Evolutionary conservation across 2,797 vertebrate genomes (phyloP).

Genomic region (Brachyrhaphis roseni): DNA sequence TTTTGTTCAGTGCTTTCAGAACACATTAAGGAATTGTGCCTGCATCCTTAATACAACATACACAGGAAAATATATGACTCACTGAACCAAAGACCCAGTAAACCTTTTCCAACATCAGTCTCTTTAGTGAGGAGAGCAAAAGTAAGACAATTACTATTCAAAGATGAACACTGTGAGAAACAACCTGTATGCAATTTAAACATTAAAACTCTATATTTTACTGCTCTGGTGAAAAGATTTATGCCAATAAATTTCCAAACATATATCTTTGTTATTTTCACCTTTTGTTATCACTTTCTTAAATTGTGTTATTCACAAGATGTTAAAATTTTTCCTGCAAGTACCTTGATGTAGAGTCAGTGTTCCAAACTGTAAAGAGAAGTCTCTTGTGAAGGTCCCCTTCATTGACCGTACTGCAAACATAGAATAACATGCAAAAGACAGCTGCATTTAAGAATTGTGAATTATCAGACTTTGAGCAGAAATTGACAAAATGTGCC

Average conservation of each 20-base stretch:
- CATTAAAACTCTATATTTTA: conserved; percentile 36
- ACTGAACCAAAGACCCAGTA: conserved; percentile 59
- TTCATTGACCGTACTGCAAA: conserved; percentile 66
- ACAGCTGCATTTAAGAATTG: not conserved
- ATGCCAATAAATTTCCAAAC: not conserved
- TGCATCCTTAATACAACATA: conserved; percentile 30
- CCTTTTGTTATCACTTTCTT: not conserved
- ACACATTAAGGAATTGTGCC: conserved; percentile 22
- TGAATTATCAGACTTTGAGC: not conserved
- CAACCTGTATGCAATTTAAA: conserved; percentile 24
- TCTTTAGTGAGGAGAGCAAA: conserved; percentile 42
- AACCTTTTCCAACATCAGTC: conserved; percentile 53
- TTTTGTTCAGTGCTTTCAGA: conserved; percentile 12
- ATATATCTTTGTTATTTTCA: not conserved
- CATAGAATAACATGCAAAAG: conserved; percentile 8
- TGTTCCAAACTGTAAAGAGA: conserved; percentile 87
- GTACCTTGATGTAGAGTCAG: conserved; percentile 81
- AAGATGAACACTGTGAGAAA: conserved; percentile 14
- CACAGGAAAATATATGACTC: conserved; percentile 46
- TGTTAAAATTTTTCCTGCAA: not conserved
- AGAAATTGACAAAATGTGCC: not conserved
- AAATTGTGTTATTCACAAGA: not conserved
- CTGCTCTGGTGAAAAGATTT: conserved; percentile 10
- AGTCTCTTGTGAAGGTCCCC: conserved; percentile 85
- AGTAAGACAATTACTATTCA: conserved; percentile 54